Base-by-base conservation (phyloP, 2,888 invertebrate genomes). In the Cerastis rubricosa region DNA sequence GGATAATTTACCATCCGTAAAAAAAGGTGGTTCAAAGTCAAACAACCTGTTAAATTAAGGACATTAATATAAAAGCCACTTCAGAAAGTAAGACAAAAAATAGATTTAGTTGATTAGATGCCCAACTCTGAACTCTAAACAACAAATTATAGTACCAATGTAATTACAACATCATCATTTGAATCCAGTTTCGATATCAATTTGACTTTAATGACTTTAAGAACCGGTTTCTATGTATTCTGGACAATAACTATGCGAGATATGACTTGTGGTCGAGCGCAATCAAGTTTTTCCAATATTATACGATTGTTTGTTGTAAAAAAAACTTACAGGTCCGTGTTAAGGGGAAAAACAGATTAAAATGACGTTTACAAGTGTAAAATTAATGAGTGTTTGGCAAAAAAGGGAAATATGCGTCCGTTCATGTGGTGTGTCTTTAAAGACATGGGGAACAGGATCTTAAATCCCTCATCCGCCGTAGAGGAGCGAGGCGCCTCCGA, bases 211-310 rank as follows among this genome's bases (percentile, higher is more conserved):
- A 45, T 65, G 45, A 51, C 74, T 64, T 40, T 19, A 17, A 40
- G n/a, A 66, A 78, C 78, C 51, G 1, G 78, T 78, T 83, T 61
- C 19, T 2, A 65, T 35, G 19, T 66, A 65, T 65, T 65, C 65
- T 6, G 43, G 19, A 2, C 66, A 47, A 66, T 51, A 19, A 45
- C 40, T 40, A 1, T 22, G 43, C 25, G 17, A 22, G 7, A 0
- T 66, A 51, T 54, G 59, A 17, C 14, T 51, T 51, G 25, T 35
- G 45, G 25, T 76, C 11, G 29, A 8, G 19, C 3, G 17, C 7
- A 47, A 40, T 35, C 57, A 25, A 22, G 65, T 83, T 78, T 65
- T 43, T 40, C 43, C 77, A 51, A 14, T 35, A 76, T 35, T 57
- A 25, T 57, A 74, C 29, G 51, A 76, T 45, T 22, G 11, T 1